phyloP scores from a whole-genome alignment of 2,888 invertebrate species.

The Agonopterix arenella region DNA sequence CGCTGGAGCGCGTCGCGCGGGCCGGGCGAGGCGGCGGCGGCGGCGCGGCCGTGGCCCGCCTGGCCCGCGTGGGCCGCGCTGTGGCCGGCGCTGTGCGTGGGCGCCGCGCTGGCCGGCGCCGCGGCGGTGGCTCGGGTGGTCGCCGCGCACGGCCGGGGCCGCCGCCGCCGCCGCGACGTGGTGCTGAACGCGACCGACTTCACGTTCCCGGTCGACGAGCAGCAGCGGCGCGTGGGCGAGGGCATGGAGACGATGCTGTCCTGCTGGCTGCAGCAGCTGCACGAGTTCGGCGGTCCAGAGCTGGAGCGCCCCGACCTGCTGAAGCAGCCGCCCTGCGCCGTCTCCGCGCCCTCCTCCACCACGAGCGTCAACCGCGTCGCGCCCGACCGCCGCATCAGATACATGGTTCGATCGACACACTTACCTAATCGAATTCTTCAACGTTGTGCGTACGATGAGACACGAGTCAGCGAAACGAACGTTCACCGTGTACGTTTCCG shows the following conservation, averaged over 20 bases:
- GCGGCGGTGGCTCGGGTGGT: conserved; percentile 9
- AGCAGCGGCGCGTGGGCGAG: conserved; percentile 69
- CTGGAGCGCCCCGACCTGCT: conserved; percentile 89
- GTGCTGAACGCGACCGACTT: conserved; percentile 34
- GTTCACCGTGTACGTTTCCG: not conserved
- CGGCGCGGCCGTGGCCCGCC: conserved; percentile 11
- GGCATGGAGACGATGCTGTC: conserved; percentile 92
- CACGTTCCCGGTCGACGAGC: conserved; percentile 41
- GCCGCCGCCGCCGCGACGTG: conserved; percentile 28
- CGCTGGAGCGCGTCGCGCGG: conserved; percentile 14
- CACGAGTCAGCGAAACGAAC: no score
- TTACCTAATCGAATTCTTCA: not conserved
- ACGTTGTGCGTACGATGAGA: no score
- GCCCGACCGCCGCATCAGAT: conserved; percentile 85
- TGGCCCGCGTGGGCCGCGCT: conserved; percentile 13
- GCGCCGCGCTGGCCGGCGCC: conserved; percentile 10
- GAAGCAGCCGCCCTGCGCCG: conserved; percentile 64
- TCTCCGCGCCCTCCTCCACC: conserved; percentile 73
- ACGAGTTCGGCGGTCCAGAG: conserved; percentile 89
- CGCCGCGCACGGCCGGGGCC: conserved; percentile 25
- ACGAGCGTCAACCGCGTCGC: conserved; percentile 64
- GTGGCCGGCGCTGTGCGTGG: conserved; percentile 18
- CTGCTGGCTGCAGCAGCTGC: conserved; percentile 89
- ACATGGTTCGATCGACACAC: conserved; percentile 79
- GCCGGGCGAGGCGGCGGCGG: not conserved